Base-by-base conservation (phyloP, 2,888 invertebrate genomes). In the Xanthorhoe designata region DNA sequence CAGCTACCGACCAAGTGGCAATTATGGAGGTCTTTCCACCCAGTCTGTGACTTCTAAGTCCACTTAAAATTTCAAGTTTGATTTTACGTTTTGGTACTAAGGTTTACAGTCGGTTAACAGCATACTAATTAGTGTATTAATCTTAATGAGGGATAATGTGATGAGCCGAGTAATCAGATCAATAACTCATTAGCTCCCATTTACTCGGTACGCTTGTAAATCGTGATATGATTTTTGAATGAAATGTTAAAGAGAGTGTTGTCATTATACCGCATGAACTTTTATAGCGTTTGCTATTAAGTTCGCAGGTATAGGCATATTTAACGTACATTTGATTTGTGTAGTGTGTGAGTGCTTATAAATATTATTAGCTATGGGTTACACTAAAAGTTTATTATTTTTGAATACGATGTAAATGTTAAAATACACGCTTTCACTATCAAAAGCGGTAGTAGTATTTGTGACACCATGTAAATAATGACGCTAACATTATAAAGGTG, bases 1-100 rank as follows among this genome's bases (percentile, higher is more conserved):
- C 66, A 47, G 52, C 66, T 66, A 55, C 57, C 58, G 64, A 70
- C 69, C 61, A 66, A 74, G 71, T 70, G 72, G 75, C 75, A 83
- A 80, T 83, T 80, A 81, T 73, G 66, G 63, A 73, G 66, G 72
- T 74, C 70, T 75, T 73, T 69, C 67, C 55, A 52, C 66, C 61
- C 64, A 64, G 65, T 64, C 70, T 62, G 69, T 61, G 58, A 74
- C 72, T 74, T 70, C 63, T 73, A 72, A 77, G 64, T 71, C 70
- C 66, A 71, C 73, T 76, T 75, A 71, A 72, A 72, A 71, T 74
- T 72, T 73, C 60, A 65, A 76, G 70, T 78, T 75, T 75, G 68
- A 78, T 80, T 77, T 78, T 59, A 74, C 68, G 72, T 76, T 77
- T 75, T 72, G 67, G 55, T 50, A 51, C 61, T 47, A 54, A 64